Conservation (phyloP, 2,113 vertebrate genomes). For the Vidua chalybeata region DNA sequence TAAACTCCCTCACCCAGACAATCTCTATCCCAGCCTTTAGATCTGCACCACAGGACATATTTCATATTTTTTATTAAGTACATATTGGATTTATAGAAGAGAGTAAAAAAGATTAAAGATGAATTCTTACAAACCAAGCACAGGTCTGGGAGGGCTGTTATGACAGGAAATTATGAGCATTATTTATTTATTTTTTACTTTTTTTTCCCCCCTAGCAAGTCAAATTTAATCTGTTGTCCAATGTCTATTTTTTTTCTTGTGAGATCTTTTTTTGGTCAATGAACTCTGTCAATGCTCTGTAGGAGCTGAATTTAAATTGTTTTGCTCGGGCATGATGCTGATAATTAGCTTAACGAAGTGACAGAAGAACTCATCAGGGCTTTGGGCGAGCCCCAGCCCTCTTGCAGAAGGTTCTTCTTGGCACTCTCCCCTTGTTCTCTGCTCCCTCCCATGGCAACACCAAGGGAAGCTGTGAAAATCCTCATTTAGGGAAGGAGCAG, state of each 20-base stretch:
- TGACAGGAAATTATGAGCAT: slow-evolving; percentile 65
- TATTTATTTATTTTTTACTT: slow-evolving; percentile 19
- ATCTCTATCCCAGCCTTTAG: slow-evolving; percentile 66
- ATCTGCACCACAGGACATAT: slow-evolving; percentile 64
- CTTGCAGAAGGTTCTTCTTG: slow-evolving; percentile 39
- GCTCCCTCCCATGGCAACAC: background rate
- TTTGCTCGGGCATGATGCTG: slow-evolving; percentile 14
- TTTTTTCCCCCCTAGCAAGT: background rate
- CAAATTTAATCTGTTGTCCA: slow-evolving; percentile 16
- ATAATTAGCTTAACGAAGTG: slow-evolving; percentile 46
- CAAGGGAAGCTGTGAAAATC: background rate
- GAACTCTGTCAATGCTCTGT: slow-evolving; percentile 18
- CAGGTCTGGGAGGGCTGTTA: slow-evolving; percentile 53
- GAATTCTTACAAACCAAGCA: slow-evolving; percentile 55
- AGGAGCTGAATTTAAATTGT: slow-evolving; percentile 24
- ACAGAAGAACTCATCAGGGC: slow-evolving; percentile 28
- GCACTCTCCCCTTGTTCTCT: background rate
- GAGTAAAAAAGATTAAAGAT: slow-evolving; percentile 63
- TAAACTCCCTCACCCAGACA: slow-evolving; percentile 56
- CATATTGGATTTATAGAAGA: slow-evolving; percentile 67
- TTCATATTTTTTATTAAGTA: slow-evolving; percentile 72
- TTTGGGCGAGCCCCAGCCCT: background rate
- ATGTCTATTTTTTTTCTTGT: background rate
- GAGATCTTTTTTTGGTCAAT: background rate
- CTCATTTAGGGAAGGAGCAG: background rate